Evolutionary conservation across 2,888 invertebrate species (phyloP).

Genomic region (Synanthedon formicaeformis): DNA sequence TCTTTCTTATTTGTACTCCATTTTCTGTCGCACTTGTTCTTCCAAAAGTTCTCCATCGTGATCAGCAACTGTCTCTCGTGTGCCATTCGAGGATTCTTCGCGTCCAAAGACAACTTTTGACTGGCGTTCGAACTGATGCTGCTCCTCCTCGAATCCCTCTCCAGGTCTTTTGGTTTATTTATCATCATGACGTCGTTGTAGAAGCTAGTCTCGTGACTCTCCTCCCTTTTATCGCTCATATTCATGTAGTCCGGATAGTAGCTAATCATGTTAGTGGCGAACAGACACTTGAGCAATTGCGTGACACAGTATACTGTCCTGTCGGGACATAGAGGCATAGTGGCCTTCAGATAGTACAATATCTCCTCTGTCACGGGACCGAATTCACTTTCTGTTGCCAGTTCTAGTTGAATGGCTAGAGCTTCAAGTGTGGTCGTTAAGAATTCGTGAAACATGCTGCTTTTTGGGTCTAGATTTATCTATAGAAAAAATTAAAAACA

Average conservation of each 20-base stretch:
- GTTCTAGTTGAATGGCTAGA: slow-evolving; percentile 77
- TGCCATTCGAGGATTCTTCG: slow-evolving; percentile 43
- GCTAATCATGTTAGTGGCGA: slow-evolving; percentile 77
- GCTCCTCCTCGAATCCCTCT: slow-evolving; percentile 31
- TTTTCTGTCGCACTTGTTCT: slow-evolving; percentile 55
- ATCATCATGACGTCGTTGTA: slow-evolving; percentile 44
- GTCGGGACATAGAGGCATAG: slow-evolving; percentile 78
- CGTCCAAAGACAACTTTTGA: slow-evolving; percentile 40
- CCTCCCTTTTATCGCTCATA: slow-evolving; percentile 25
- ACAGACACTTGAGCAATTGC: slow-evolving; percentile 81
- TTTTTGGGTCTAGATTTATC: slow-evolving; percentile 82
- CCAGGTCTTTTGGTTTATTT: slow-evolving; percentile 19
- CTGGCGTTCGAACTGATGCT: slow-evolving; percentile 42
- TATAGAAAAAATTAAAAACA: slow-evolving; percentile 33
- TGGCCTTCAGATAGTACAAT: slow-evolving; percentile 78
- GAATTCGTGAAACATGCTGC: slow-evolving; percentile 79
- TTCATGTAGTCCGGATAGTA: slow-evolving; percentile 52
- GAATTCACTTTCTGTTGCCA: slow-evolving; percentile 77
- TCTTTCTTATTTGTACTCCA: slow-evolving; percentile 64
- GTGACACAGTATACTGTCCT: slow-evolving; percentile 80
- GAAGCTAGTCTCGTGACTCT: slow-evolving; percentile 20
- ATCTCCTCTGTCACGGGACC: slow-evolving; percentile 84
- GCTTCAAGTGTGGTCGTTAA: slow-evolving; percentile 74
- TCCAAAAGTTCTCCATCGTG: slow-evolving; percentile 56
- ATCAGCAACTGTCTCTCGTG: slow-evolving; percentile 45